These are phyloP conservation scores for Podocnemis expansa DNA, from an alignment of 2,113 vertebrate species.

Conservation along the genomic window DNA sequence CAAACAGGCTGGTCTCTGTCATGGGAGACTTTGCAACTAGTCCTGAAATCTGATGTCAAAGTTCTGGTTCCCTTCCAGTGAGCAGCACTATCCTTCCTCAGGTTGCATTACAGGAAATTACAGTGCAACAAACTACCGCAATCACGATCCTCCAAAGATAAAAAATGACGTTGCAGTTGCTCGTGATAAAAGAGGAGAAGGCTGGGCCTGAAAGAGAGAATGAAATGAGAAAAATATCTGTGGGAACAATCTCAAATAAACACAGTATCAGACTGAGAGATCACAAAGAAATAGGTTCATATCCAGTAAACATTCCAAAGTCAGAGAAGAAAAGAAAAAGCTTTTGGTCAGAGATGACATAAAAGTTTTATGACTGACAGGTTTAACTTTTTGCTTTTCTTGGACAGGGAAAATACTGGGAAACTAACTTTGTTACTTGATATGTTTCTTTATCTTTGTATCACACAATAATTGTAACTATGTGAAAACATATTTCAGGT, in stretches of 20 bases:
- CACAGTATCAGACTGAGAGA: neutral
- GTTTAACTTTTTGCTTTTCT: neutral
- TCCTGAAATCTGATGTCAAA: neutral
- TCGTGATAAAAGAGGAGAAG: neutral
- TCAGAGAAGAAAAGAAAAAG: neutral
- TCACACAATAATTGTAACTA: neutral
- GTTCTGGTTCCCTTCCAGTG: neutral
- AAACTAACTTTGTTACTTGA: neutral
- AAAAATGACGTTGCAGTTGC: neutral
- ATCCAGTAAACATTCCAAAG: neutral
- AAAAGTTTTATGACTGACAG: neutral
- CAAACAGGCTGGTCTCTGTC: neutral
- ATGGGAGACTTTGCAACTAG: neutral
- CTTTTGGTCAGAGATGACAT: neutral
- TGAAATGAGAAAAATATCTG: constrained; percentile 8
- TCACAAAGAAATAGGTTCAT: neutral
- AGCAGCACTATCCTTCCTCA: neutral
- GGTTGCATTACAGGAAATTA: neutral
- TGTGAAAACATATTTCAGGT: neutral
- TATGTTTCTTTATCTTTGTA: neutral
- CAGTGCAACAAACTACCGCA: neutral
- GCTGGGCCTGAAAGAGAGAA: neutral
- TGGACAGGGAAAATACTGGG: neutral
- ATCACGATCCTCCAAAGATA: neutral
- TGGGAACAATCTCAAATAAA: neutral